Evolutionary conservation across 2,113 vertebrate genomes (phyloP).

Genomic region (Todiramphus chloris): DNA sequence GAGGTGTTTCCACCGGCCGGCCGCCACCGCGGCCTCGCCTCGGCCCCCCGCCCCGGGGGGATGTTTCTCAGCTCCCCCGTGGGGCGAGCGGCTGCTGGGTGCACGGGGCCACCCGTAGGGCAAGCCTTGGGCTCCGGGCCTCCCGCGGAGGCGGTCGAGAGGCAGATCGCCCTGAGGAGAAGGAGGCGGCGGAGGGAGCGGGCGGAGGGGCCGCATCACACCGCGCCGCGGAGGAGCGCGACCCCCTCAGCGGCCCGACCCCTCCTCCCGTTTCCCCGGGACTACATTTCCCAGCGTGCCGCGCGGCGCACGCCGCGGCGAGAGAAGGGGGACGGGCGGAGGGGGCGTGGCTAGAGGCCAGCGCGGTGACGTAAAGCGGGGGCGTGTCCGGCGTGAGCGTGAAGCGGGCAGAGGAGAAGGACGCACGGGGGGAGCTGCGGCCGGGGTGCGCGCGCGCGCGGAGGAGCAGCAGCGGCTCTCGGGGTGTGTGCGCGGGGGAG

Average conservation of each 20-base stretch:
- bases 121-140: rapidly evolving
- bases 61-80: neutral
- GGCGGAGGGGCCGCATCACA: too few species aligned
- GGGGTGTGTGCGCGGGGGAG: too few species aligned
- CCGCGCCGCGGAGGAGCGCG: too few species aligned
- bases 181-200: neutral
- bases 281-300: slow-evolving; percentile 63
- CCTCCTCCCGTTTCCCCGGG: neutral
- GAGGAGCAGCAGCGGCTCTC: too few species aligned
- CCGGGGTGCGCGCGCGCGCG: neutral
- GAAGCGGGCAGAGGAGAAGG: slow-evolving; percentile 52
- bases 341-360: neutral
- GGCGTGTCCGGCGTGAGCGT: slow-evolving; percentile 6
- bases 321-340: too few species aligned
- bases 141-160: too few species aligned
- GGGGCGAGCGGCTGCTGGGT: neutral
- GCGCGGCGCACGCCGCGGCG: neutral
- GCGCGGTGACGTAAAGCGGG: neutral
- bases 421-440: neutral
- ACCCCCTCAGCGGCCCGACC: too few species aligned
- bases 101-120: too few species aligned
- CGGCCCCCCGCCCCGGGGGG: neutral
- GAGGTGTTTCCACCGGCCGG: neutral
- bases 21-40: neutral
- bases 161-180: too few species aligned